Percentiles rank a stretch among this genome's conserved stretches.
Evolutionary conservation across 2,113 vertebrate species (phyloP).

Genomic region (Toxotes chatareus): DNA sequence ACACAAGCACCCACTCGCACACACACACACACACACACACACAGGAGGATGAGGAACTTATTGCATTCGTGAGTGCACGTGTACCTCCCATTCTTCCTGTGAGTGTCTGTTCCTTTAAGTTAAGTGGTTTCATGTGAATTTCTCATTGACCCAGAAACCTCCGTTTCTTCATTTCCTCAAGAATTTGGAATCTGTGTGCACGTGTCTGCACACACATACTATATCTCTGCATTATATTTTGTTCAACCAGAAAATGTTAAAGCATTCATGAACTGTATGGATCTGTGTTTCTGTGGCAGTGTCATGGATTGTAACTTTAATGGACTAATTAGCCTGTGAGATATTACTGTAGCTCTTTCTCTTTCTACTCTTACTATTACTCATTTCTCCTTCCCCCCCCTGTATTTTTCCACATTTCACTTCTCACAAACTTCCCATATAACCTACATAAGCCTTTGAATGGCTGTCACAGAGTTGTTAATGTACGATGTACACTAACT

Average conservation of each 20-base stretch:
- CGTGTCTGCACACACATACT: neutral
- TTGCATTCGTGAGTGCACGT: neutral
- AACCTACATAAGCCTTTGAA: neutral
- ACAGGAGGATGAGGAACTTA: neutral
- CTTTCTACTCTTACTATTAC: neutral
- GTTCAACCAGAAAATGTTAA: neutral
- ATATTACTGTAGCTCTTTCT: neutral
- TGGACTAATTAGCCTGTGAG: neutral
- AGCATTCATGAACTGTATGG: neutral
- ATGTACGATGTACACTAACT: neutral
- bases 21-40: slow-evolving; percentile 32
- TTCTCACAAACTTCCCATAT: neutral
- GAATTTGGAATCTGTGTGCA: neutral
- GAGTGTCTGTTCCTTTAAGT: neutral
- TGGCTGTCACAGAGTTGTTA: neutral
- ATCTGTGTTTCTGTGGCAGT: neutral
- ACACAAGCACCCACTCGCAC: slow-evolving; percentile 22
- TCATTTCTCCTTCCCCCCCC: neutral
- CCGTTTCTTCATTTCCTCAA: neutral
- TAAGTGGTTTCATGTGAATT: neutral
- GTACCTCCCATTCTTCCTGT: neutral
- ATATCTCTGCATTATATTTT: neutral
- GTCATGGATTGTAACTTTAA: no score
- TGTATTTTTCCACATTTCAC: neutral
- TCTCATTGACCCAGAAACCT: neutral